Evolutionary conservation across 1,140 invertebrate species (phyloP).

Genomic region (Himalopsyche phryganea): DNA sequence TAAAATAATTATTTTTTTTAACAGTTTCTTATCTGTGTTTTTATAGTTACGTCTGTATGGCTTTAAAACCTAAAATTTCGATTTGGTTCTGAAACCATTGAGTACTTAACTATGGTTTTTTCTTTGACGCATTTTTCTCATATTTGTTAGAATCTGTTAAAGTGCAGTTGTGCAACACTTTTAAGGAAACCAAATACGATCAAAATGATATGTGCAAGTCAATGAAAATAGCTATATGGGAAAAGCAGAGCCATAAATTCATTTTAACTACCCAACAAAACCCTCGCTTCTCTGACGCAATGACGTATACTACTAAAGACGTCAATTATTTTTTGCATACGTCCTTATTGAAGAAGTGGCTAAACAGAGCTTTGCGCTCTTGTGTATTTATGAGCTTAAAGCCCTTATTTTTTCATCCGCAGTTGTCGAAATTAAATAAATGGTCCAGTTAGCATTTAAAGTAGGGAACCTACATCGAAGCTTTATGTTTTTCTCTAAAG

Average conservation of each 20-base stretch:
- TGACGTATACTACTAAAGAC: constrained; percentile 31
- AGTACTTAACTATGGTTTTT: too few species aligned
- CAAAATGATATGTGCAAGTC: neutral
- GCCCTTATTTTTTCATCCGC: constrained; percentile 16
- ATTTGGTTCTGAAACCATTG: too few species aligned
- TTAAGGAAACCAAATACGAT: too few species aligned
- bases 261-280: constrained; percentile 24
- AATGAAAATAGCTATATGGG: constrained; percentile 9
- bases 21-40: too few species aligned
- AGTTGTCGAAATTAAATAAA: constrained; percentile 34
- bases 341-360: constrained; percentile 18
- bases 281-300: constrained; percentile 18
- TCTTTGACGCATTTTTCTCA: too few species aligned
- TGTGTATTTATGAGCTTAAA: constrained; percentile 20
- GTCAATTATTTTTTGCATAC: constrained; percentile 36
- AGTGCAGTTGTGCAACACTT: too few species aligned
- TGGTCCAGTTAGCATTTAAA: constrained; percentile 33
- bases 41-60: too few species aligned
- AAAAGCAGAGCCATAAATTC: constrained; percentile 28
- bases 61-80: too few species aligned
- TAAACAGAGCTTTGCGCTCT: neutral
- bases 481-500: constrained; percentile 32
- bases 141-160: too few species aligned
- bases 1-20: too few species aligned
- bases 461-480: constrained; percentile 19